Evolutionary conservation across 2,888 invertebrate genomes (phyloP).

Genomic region (Drosophila macrospina): DNA sequence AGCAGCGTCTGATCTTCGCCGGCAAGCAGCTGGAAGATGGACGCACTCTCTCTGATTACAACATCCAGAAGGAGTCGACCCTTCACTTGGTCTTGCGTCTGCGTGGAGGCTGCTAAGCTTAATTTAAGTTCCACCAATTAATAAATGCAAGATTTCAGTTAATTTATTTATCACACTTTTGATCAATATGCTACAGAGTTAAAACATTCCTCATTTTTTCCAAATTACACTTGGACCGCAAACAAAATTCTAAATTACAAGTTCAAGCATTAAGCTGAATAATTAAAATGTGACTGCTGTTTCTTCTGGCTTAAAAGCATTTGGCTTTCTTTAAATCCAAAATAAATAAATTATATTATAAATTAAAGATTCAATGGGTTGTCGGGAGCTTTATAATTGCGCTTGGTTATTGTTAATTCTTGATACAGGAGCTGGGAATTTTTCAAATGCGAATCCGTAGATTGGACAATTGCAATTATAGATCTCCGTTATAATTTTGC

Average conservation of each 20-base stretch:
- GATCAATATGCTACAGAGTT: slow-evolving; percentile 42
- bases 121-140: slow-evolving; percentile 31
- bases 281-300: slow-evolving; percentile 32
- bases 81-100: too few relatives aligned
- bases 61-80: too few relatives aligned
- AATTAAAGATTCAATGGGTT: neutral
- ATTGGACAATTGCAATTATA: neutral
- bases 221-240: slow-evolving; percentile 28
- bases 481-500: neutral
- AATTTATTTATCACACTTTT: slow-evolving; percentile 18
- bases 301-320: slow-evolving; percentile 43
- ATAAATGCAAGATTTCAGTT: slow-evolving; percentile 17
- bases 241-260: slow-evolving; percentile 52
- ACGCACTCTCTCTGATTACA: too few relatives aligned
- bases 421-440: too few relatives aligned
- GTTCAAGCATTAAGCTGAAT: slow-evolving; percentile 38
- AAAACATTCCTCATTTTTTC: slow-evolving; percentile 37
- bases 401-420: too few relatives aligned
- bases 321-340: slow-evolving; percentile 52
- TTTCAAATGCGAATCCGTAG: neutral
- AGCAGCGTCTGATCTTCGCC: too few relatives aligned
- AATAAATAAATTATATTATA: slow-evolving; percentile 31
- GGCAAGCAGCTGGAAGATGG: too few relatives aligned
- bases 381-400: neutral
- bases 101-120: slow-evolving; percentile 80